Percentiles rank a stretch among this genome's conserved stretches.
Evolutionary conservation across 2,113 vertebrate species (phyloP).

Genomic region (Ictidomys tridecemlineatus): DNA sequence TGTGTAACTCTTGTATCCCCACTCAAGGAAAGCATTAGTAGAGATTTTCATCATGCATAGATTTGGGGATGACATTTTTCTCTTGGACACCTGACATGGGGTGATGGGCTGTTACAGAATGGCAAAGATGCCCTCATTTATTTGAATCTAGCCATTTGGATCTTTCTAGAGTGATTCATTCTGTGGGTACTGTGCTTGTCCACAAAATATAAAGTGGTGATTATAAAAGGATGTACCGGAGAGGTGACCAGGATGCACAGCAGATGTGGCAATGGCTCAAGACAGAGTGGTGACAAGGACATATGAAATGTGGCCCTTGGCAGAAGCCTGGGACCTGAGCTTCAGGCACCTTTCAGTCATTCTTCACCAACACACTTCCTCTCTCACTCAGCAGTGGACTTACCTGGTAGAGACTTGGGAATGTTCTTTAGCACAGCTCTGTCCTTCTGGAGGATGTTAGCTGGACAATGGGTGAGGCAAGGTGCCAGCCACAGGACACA

Average conservation of each 20-base stretch:
- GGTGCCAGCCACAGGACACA: background rate
- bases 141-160: background rate
- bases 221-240: background rate
- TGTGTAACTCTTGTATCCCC: background rate
- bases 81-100: background rate
- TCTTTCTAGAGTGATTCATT: slow-evolving; percentile 24
- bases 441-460: background rate
- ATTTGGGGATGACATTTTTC: background rate
- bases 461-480: background rate
- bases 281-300: background rate
- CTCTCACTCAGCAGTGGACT: background rate
- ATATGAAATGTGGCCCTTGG: background rate
- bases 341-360: background rate
- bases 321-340: background rate
- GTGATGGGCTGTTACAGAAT: background rate
- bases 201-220: background rate
- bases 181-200: background rate
- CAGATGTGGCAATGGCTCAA: background rate
- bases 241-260: background rate
- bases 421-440: background rate
- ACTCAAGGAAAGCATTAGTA: background rate
- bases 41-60: background rate
- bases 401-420: background rate
- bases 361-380: background rate
- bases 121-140: background rate